Evolutionary conservation across 2,113 vertebrate species (phyloP).

Genomic region (Irena cyanogastra): DNA sequence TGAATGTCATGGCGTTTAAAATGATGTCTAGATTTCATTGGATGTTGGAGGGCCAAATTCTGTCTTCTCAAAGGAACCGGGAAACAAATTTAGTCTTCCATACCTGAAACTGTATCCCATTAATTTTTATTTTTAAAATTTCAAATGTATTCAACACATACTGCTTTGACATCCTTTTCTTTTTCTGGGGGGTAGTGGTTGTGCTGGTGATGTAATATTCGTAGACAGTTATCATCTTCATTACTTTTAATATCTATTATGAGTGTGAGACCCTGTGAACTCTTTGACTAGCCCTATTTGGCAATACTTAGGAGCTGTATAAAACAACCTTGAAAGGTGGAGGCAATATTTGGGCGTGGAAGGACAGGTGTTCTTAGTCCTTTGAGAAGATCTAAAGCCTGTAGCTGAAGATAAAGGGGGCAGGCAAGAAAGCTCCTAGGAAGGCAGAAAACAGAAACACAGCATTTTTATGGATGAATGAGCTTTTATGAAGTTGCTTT

Average conservation of each 20-base stretch:
- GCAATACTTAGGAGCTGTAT: not conserved
- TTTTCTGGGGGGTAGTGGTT: not conserved
- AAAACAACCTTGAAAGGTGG: not conserved
- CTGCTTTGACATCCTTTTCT: not conserved
- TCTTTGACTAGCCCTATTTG: not conserved
- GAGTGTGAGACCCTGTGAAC: not conserved
- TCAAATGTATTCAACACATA: not conserved
- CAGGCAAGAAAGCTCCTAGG: slow-evolving; percentile 16
- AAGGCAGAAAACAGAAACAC: slow-evolving; percentile 40
- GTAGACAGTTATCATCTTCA: not conserved
- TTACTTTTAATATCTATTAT: not conserved
- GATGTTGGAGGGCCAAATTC: not conserved
- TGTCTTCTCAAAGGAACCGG: not conserved
- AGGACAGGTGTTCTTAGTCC: not conserved
- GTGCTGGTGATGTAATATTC: not conserved
- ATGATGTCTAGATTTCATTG: not conserved
- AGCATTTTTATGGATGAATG: slow-evolving; percentile 59
- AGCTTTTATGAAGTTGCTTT: slow-evolving; percentile 59
- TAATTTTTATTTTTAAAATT: not conserved
- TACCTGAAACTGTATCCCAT: not conserved
- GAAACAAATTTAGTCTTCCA: not conserved
- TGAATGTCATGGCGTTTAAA: not conserved
- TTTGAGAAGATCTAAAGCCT: slow-evolving; percentile 10
- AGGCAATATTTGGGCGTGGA: not conserved
- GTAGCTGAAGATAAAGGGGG: not conserved